Base-by-base conservation (phyloP, 2,888 invertebrate genomes). In the Chloroclysta siterata region DNA sequence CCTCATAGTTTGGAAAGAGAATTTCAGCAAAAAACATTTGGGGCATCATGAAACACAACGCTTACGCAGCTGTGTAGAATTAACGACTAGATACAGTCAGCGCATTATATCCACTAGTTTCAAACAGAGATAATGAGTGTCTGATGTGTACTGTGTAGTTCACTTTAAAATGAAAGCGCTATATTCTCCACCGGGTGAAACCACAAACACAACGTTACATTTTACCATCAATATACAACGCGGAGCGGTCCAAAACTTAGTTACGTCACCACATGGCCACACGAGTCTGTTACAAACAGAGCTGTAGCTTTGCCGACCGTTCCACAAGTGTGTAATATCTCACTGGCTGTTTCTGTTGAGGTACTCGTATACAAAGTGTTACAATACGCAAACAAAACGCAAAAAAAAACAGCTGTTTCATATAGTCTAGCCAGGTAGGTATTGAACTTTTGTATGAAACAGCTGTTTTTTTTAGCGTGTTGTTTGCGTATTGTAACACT, bases 191-290 rank as follows among this genome's bases (percentile, higher is more conserved):
- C 51, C 63, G 67, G 57, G 68, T 63, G 71, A 68, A 68, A 77
- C 72, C 73, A 69, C 71, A 69, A 71, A 73, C 73, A 64, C 66
- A 63, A 53, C 71, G 72, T 76, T 68, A 77, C 76, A 78, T 76
- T 79, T 79, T 76, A 77, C 74, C 77, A 73, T 77, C 77, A 72
- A 79, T 77, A 76, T 79, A 79, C 68, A 68, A 76, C 73, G 69
- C 65, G 60, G 68, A 67, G 53, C 72, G 71, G 71, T 72, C 68
- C 74, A 73, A 69, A 78, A 80, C 75, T 80, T 78, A 73, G 79
- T 78, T 75, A 78, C 74, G 76, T 80, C 79, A 71, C 76, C 77
- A 73, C 72, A 73, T 71, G 66, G 69, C 67, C 64, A 72, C 66
- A 69, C 51, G 65, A 52, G 60, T 56, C 7, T 52, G 2, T 28